Percentiles rank a stretch among this genome's conserved stretches.
Evolutionary conservation across 2,888 invertebrate species (phyloP).

Genomic region (Athalia cordata): DNA sequence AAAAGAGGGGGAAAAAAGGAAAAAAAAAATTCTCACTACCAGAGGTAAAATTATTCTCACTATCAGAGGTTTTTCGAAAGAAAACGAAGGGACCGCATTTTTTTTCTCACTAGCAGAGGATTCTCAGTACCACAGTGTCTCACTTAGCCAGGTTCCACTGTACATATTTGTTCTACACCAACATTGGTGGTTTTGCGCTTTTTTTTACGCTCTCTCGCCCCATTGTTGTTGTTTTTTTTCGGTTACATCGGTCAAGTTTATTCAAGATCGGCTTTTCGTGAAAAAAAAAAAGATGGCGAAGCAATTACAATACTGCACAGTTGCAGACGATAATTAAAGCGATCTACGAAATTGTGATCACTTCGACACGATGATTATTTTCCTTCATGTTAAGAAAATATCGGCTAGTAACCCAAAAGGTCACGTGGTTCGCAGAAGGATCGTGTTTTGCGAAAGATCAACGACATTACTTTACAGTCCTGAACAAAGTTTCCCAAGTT

Average conservation of each 20-base stretch:
- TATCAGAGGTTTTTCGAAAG: too few relatives aligned
- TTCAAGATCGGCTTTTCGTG: neutral
- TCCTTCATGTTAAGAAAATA: too few relatives aligned
- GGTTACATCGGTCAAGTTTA: conserved; percentile 2
- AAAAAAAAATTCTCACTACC: too few relatives aligned
- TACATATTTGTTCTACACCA: neutral
- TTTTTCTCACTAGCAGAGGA: too few relatives aligned
- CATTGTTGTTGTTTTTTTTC: neutral
- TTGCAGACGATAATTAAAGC: neutral
- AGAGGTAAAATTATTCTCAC: too few relatives aligned
- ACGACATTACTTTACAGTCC: too few relatives aligned
- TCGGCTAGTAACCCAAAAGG: neutral
- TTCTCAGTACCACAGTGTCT: too few relatives aligned
- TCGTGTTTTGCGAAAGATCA: neutral
- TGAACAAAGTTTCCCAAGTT: neutral
- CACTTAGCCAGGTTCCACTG: too few relatives aligned
- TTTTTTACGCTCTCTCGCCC: neutral
- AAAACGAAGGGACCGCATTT: too few relatives aligned
- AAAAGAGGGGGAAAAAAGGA: too few relatives aligned
- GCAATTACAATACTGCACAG: neutral
- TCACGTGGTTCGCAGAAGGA: neutral
- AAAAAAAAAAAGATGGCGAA: conserved; percentile 9
- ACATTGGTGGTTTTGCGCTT: neutral
- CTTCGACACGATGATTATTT: too few relatives aligned
- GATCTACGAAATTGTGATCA: neutral